A percentile compares a stretch with the other conserved stretches of the same genome.
Conservation (phyloP, 2,113 vertebrate genomes). For the Daboia siamensis region DNA sequence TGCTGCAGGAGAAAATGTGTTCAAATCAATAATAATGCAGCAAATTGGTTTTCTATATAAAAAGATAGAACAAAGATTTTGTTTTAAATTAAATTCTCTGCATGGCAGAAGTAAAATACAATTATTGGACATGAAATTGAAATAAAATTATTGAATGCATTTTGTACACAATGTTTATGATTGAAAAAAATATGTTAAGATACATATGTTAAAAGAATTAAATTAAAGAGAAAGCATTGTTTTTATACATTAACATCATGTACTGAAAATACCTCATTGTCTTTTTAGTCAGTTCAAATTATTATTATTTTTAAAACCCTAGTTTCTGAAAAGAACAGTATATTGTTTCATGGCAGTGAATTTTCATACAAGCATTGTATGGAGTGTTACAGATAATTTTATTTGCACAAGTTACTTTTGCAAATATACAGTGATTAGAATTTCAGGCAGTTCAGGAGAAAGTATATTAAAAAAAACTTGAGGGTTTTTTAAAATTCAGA, state of each 20-base stretch:
- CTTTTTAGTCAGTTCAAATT: constrained; percentile 63
- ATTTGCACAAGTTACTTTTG: constrained; percentile 39
- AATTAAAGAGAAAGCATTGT: constrained; percentile 32
- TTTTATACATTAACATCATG: constrained; percentile 29
- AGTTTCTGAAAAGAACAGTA: constrained; percentile 24
- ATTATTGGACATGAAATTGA: constrained; percentile 30
- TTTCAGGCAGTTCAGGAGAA: constrained; percentile 38
- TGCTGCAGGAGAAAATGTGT: constrained; percentile 17
- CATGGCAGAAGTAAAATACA: constrained; percentile 28
- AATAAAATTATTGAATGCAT: constrained; percentile 26
- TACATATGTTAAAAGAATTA: constrained; percentile 27
- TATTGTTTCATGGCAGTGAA: constrained; percentile 30
- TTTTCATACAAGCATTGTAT: constrained; percentile 30
- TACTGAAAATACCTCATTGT: constrained; percentile 19
- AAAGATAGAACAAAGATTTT: constrained; percentile 16
- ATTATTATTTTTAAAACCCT: constrained; percentile 17
- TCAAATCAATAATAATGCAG: constrained; percentile 22
- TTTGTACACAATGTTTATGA: constrained; percentile 26
- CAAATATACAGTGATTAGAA: constrained; percentile 39
- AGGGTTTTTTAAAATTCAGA: constrained; percentile 38
- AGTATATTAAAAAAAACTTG: constrained; percentile 5
- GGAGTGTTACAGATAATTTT: constrained; percentile 34
- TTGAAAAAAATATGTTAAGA: constrained; percentile 35
- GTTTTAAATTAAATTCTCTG: constrained; percentile 33
- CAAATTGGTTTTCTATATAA: constrained; percentile 23